A percentile compares a stretch with the other conserved stretches of the same genome.
Evolutionary conservation across 2,113 vertebrate genomes (phyloP).

Genomic region (Cairina moschata): DNA sequence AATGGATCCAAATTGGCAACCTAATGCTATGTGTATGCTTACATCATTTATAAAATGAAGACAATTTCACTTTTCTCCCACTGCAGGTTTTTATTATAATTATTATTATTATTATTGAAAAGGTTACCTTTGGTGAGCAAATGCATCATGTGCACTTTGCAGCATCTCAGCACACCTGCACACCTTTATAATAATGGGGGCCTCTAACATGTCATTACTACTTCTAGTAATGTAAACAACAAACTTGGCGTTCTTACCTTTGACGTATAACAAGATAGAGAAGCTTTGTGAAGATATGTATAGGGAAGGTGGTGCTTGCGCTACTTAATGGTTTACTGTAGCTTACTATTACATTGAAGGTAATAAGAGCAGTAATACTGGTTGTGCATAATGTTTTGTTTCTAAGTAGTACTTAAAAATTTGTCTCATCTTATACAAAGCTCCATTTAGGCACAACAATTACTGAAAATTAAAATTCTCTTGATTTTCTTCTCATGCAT

Average conservation of each 20-base stretch:
- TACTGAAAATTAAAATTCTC: background rate
- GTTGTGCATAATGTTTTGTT: background rate
- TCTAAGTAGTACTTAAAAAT: background rate
- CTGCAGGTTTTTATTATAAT: background rate
- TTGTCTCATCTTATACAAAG: background rate
- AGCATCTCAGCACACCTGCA: background rate
- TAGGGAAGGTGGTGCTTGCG: background rate
- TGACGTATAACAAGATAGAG: background rate
- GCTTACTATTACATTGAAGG: background rate
- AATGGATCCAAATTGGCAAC: background rate
- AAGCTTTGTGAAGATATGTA: accelerated
- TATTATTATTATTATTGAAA: background rate
- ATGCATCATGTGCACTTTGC: background rate
- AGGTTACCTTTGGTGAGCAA: background rate
- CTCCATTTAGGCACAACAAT: accelerated
- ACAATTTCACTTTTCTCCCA: background rate
- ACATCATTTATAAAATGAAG: background rate
- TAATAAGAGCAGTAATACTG: background rate
- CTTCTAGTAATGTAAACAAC: background rate
- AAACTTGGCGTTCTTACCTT: background rate
- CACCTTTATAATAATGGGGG: accelerated
- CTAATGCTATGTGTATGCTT: background rate
- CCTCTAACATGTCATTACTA: background rate
- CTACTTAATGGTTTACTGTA: background rate
- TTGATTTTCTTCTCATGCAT: background rate